Evolutionary conservation across 1,140 invertebrate species (phyloP).

Genomic region (Tenebrio molitor): DNA sequence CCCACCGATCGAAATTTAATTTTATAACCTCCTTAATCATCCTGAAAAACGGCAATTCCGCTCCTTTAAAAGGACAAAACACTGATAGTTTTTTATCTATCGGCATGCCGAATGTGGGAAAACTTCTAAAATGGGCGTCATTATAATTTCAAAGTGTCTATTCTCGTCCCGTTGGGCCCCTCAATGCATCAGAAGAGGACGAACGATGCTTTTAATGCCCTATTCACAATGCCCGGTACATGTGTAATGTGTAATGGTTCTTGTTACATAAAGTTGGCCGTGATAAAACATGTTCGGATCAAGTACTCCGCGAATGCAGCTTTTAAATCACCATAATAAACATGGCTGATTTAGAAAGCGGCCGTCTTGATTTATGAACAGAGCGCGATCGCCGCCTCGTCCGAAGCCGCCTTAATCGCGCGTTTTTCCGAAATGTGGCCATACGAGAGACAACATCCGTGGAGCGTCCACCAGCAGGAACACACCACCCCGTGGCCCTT

Average conservation of each 20-base stretch:
- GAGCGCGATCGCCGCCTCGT: background rate
- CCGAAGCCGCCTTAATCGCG: background rate
- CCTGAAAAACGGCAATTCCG: slow-evolving; percentile 27
- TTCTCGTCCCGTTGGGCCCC: background rate
- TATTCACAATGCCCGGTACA: slow-evolving; percentile 32
- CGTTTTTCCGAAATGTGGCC: background rate
- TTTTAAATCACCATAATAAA: slow-evolving; percentile 16
- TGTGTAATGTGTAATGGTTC: slow-evolving; percentile 39
- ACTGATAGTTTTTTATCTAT: slow-evolving; percentile 31
- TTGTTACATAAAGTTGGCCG: slow-evolving; percentile 30
- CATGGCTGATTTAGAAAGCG: slow-evolving; percentile 31
- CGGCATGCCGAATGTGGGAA: slow-evolving; percentile 35
- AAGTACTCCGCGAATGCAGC: slow-evolving; percentile 15
- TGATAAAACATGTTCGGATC: slow-evolving; percentile 28
- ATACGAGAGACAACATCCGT: background rate
- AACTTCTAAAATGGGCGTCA: slow-evolving; percentile 9
- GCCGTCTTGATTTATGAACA: slow-evolving; percentile 22
- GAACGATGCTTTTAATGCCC: slow-evolving; percentile 27
- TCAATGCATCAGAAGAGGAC: background rate
- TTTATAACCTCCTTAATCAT: slow-evolving; percentile 43
- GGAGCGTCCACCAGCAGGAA: background rate
- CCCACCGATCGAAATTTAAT: slow-evolving; percentile 11
- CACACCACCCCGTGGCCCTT: too few species aligned
- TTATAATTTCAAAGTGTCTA: slow-evolving; percentile 10
- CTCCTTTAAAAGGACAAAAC: slow-evolving; percentile 37